These are phyloP conservation scores for Dendroctonus ponderosae DNA, from an alignment of 1,140 invertebrate species.

Conservation along the genomic window DNA sequence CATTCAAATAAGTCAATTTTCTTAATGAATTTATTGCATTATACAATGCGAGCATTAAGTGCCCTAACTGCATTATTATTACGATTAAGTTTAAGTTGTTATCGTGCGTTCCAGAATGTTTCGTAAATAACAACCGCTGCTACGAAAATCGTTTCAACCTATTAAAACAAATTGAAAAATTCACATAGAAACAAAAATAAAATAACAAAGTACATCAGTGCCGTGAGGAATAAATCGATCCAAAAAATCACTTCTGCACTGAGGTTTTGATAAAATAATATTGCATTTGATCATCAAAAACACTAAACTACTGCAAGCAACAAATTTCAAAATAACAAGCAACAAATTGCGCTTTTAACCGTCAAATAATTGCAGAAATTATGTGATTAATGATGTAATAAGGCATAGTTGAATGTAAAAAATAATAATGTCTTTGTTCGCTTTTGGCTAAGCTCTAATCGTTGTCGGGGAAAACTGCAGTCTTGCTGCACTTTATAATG, in stretches of 20 bases:
- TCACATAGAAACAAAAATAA: too few species aligned
- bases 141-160: neutral
- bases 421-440: conserved; percentile 15
- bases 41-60: conserved; percentile 29
- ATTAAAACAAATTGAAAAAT: too few species aligned
- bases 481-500: conserved; percentile 23
- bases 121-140: conserved; percentile 25
- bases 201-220: too few species aligned
- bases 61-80: conserved; percentile 35
- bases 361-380: neutral
- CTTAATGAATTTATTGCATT: conserved; percentile 37
- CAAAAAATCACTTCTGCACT: too few species aligned
- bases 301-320: too few species aligned
- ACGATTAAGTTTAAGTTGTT: conserved; percentile 34
- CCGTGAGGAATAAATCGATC: too few species aligned
- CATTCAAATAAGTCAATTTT: conserved; percentile 26
- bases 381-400: conserved; percentile 1
- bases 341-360: too few species aligned
- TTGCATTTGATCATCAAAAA: too few species aligned
- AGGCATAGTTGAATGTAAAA: conserved; percentile 11
- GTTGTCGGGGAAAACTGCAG: conserved; percentile 14
- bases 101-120: conserved; percentile 21
- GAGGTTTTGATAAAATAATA: too few species aligned
- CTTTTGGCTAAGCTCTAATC: conserved; percentile 10
- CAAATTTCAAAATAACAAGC: too few species aligned